Percentiles rank a stretch among this genome's conserved stretches.
Evolutionary conservation across 2,113 vertebrate genomes (phyloP).

Genomic region (Silurus meridionalis): DNA sequence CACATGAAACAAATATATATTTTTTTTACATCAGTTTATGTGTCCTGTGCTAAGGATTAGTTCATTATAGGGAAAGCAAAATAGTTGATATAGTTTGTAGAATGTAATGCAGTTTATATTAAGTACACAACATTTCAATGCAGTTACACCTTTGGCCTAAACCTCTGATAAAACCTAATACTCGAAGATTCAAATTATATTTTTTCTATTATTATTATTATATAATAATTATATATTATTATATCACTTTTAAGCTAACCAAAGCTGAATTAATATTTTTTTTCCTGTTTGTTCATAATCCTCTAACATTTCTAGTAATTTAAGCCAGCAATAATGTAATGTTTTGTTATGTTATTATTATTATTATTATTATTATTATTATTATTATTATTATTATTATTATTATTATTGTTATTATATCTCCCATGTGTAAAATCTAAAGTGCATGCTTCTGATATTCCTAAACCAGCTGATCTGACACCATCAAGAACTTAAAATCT

Average conservation of each 20-base stretch:
- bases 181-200: background rate
- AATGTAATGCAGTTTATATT: background rate
- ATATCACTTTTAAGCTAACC: too few species aligned
- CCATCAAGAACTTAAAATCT: background rate
- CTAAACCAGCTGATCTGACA: background rate
- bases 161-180: background rate
- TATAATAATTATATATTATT: too few species aligned
- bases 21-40: slow-evolving; percentile 2
- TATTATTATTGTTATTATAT: too few species aligned
- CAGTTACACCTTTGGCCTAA: background rate
- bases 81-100: slow-evolving; percentile 17
- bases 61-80: slow-evolving; percentile 4
- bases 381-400: slow-evolving; percentile 37
- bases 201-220: background rate
- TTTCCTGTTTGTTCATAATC: too few species aligned
- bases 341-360: too few species aligned
- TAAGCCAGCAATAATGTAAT: too few species aligned
- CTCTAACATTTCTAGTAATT: too few species aligned
- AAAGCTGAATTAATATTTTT: too few species aligned
- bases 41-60: background rate
- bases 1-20: background rate
- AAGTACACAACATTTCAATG: background rate
- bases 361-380: too few species aligned
- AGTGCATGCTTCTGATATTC: background rate
- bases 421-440: background rate